These are phyloP conservation scores for Mystacides longicornis DNA, from an alignment of 2,888 invertebrate species.

Conservation along the genomic window DNA sequence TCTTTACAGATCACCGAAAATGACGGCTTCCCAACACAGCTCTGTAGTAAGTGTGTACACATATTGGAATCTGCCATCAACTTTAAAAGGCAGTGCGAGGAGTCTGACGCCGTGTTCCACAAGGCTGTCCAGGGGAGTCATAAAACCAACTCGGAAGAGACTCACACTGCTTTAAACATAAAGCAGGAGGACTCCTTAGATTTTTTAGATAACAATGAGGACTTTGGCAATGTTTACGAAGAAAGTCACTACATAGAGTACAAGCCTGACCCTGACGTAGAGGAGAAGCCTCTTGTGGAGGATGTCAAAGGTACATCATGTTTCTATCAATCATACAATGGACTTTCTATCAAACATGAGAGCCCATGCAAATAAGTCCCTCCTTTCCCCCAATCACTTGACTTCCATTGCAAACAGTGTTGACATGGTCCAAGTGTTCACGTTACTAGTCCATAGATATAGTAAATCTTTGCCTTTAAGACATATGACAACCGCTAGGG, in stretches of 20 bases:
- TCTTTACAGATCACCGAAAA: slow-evolving; percentile 28
- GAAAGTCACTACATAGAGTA: slow-evolving; percentile 17
- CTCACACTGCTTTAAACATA: background rate
- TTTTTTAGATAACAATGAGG: background rate
- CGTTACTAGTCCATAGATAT: no score
- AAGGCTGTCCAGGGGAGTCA: slow-evolving; percentile 7
- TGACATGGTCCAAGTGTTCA: no score
- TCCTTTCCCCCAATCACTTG: no score
- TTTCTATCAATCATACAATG: no score
- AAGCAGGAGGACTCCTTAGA: background rate
- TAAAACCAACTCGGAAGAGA: slow-evolving; percentile 10
- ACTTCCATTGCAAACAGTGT: no score
- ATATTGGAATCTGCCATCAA: slow-evolving; percentile 29
- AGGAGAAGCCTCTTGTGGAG: background rate
- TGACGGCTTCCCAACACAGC: slow-evolving; percentile 32
- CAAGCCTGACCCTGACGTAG: slow-evolving; percentile 20
- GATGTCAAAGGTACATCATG: background rate
- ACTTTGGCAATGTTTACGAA: slow-evolving; percentile 10
- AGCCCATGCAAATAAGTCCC: no score
- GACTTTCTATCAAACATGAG: no score
- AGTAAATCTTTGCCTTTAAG: no score
- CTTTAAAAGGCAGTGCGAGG: slow-evolving; percentile 32
- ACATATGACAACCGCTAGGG: no score
- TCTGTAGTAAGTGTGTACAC: slow-evolving; percentile 31
- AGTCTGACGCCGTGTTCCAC: slow-evolving; percentile 28